Percentiles rank a stretch among this genome's conserved stretches.
phyloP scores from a whole-genome alignment of 2,113 vertebrate genomes.

The Xenopus tropicalis region UCB_Xtro_10.0 CM004451.2:85682501-85683000 shows the following conservation, averaged over 20 bases:
- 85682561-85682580: slow-evolving; percentile 18
- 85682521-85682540: too few species aligned
- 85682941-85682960: too few species aligned
- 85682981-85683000: too few species aligned
- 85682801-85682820: too few species aligned
- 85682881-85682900: too few species aligned
- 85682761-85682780: slow-evolving; percentile 35
- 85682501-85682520: too few species aligned
- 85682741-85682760: slow-evolving; percentile 37
- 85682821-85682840: too few species aligned
- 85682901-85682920: too few species aligned
- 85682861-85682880: too few species aligned
- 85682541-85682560: neutral
- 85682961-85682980: too few species aligned
- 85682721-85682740: slow-evolving; percentile 29
- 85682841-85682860: too few species aligned
- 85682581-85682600: slow-evolving; percentile 5
- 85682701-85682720: slow-evolving; percentile 26
- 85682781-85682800: slow-evolving; percentile 22
- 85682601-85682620: neutral
- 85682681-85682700: slow-evolving; percentile 27
- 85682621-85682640: neutral
- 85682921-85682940: too few species aligned
- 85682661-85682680: slow-evolving; percentile 18
- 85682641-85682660: slow-evolving; percentile 14